These are phyloP conservation scores for Pipistrellus kuhlii DNA, from an alignment of 2,797 vertebrate genomes.

Conservation along the genomic window DNA sequence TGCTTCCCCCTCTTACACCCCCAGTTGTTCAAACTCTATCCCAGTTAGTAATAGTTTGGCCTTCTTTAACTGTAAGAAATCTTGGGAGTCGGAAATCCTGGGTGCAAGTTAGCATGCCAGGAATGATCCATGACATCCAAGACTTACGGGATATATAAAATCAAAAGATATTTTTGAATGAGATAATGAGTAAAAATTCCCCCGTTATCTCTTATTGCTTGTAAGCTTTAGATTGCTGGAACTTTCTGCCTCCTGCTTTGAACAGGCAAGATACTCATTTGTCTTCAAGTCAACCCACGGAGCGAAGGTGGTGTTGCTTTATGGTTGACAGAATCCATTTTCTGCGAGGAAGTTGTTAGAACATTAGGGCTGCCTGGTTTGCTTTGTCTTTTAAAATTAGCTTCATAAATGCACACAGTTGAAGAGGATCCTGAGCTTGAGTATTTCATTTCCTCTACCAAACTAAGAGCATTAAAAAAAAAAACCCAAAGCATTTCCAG, in stretches of 20 bases:
- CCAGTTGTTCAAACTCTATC: neutral
- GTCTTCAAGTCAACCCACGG: neutral
- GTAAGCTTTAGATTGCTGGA: neutral
- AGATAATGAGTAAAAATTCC: slow-evolving; percentile 12
- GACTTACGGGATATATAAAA: neutral
- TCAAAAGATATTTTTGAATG: slow-evolving; percentile 20
- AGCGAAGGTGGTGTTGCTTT: slow-evolving; percentile 42
- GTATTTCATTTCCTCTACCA: neutral
- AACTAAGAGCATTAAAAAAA: slow-evolving; percentile 49
- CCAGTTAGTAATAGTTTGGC: neutral
- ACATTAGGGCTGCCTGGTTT: slow-evolving; percentile 38
- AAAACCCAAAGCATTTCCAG: slow-evolving; percentile 18
- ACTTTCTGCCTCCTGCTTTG: neutral
- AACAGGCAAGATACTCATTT: neutral
- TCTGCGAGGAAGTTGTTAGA: slow-evolving; percentile 27
- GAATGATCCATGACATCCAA: neutral
- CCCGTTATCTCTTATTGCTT: neutral
- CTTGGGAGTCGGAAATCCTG: slow-evolving; percentile 24
- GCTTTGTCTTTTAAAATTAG: slow-evolving; percentile 67
- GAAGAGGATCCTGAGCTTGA: slow-evolving; percentile 2
- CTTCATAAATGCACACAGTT: slow-evolving; percentile 13
- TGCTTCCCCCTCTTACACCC: accelerated
- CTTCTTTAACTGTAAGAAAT: slow-evolving; percentile 2
- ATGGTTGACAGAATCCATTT: slow-evolving; percentile 47
- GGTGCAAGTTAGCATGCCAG: neutral